Base-by-base conservation (phyloP, 2,113 vertebrate genomes). In the Dipodomys spectabilis region DNA sequence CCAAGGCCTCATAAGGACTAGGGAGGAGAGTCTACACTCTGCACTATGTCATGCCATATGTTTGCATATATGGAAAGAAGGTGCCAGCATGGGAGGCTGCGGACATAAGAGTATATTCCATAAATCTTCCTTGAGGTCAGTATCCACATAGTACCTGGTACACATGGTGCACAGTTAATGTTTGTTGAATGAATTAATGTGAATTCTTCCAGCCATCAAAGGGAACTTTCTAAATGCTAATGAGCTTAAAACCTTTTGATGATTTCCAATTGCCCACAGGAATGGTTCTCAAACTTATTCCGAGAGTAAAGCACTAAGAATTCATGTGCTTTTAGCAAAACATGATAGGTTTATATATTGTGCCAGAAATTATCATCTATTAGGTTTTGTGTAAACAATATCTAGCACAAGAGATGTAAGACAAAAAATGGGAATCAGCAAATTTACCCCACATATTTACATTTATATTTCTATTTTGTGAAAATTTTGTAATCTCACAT, bases 311-410 rank as follows among this genome's bases (percentile, higher is more conserved):
- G 30, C 11, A 49, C 82, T 84, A 82, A 93, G 89, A 88, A 92
- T 86, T 86, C 53, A 68, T 69, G 45, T 77, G 28, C 77, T 89
- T 65, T 81, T 83, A 92, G 68, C 25, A 77, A 45, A 57, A 73
- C 12, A 84, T 65, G 73, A 71, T 77, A 91, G 78, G 23, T 62
- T 81, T 92, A 49, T 60, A 83, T 78, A 49, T 73, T 57, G 73
- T 74, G 44, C 44, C 57, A 92, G 28, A 19, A 72, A 67, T 75
- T 65, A 20, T 32, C 80, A 83, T 81, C 86, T 81, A 71, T 94
- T 80, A 93, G 57, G 90, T 77, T 84, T 86, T 84, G 64, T 73
- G 65, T 80, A 93, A 96, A 94, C 45, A 90, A 60, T 84, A 82
- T 78, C 39, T 28, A 78, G 78, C 78, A 90, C 57, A 19, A 44